Percentiles rank a stretch among this genome's conserved stretches.
These are phyloP conservation scores for Aegotheles bennettii DNA, from an alignment of 2,113 vertebrate species.

Conservation along the genomic window DNA sequence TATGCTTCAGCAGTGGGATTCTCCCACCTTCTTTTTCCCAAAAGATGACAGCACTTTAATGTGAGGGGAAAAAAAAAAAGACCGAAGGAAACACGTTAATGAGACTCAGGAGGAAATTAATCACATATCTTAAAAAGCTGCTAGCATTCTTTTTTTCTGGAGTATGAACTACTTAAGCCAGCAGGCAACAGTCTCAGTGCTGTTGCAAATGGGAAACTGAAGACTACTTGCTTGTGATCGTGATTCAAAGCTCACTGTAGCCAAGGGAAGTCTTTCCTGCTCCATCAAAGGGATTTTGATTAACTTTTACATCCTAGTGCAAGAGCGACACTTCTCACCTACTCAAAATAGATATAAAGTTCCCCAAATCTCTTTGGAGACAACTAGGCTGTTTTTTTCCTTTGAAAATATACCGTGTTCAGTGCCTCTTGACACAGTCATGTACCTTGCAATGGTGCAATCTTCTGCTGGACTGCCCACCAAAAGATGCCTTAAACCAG, in stretches of 20 bases:
- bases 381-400: neutral
- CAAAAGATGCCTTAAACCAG: neutral
- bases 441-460: neutral
- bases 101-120: neutral
- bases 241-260: neutral
- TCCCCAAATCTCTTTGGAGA: neutral
- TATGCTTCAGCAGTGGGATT: neutral
- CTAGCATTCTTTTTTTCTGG: neutral
- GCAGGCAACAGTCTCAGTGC: neutral
- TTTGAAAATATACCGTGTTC: neutral
- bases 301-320: neutral
- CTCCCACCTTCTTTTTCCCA: neutral
- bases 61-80: neutral
- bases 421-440: fast-evolving
- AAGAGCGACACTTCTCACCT: neutral
- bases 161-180: neutral
- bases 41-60: neutral
- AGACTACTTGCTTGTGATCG: neutral
- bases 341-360: neutral
- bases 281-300: neutral
- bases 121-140: neutral
- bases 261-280: neutral
- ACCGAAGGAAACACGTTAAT: neutral
- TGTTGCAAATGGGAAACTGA: neutral
- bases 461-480: neutral